Percentiles rank a stretch among this genome's conserved stretches.
Conservation (phyloP, 2,888 invertebrate genomes). For the Dusona sp. region DNA sequence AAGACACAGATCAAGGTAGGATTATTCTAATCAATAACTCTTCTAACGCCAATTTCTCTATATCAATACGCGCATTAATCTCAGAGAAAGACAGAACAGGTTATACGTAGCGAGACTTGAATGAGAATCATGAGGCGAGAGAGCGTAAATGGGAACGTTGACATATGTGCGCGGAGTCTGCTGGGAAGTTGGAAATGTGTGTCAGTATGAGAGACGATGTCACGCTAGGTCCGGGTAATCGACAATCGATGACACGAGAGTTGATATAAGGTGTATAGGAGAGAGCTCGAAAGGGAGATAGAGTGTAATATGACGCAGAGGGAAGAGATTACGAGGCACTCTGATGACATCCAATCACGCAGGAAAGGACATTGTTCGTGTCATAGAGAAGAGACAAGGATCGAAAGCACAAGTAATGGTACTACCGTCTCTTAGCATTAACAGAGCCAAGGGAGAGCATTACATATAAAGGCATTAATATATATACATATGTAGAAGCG, state of each 20-base stretch:
- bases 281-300: slow-evolving; percentile 16
- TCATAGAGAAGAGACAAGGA: slow-evolving; percentile 25
- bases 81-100: not conserved
- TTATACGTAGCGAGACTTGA: not conserved
- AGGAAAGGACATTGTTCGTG: slow-evolving; percentile 75
- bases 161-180: slow-evolving; percentile 2
- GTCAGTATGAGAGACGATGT: slow-evolving; percentile 48
- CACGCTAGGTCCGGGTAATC: slow-evolving; percentile 66
- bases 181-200: slow-evolving; percentile 1
- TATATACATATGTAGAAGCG: slow-evolving; percentile 59
- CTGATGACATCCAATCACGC: slow-evolving; percentile 79
- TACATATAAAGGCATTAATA: slow-evolving; percentile 15
- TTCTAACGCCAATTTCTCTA: not conserved
- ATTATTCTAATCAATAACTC: not conserved
- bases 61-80: not conserved
- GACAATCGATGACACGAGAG: slow-evolving; percentile 76
- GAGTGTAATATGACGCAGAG: slow-evolving; percentile 67
- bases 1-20: not conserved
- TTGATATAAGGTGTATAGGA: slow-evolving; percentile 62
- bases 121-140: slow-evolving; percentile 3
- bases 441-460: slow-evolving; percentile 15
- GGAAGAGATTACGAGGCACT: slow-evolving; percentile 79
- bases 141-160: slow-evolving; percentile 7
- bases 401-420: slow-evolving; percentile 31
- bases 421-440: slow-evolving; percentile 25